Base-by-base conservation (phyloP, 2,113 vertebrate genomes). In the Zosterops borbonicus region DNA sequence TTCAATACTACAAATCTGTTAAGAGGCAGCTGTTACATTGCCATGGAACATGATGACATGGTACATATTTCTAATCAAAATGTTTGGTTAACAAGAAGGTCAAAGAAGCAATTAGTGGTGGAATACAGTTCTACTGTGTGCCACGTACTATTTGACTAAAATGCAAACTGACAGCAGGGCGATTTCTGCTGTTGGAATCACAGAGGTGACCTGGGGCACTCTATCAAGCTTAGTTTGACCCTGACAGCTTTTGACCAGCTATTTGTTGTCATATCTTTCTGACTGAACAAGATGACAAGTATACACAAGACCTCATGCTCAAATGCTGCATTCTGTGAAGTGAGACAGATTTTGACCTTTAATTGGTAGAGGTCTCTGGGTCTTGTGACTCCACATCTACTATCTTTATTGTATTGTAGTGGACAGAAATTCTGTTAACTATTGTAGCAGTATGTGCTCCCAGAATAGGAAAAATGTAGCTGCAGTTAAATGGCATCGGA, bases 201-300 rank as follows among this genome's bases (percentile, higher is more conserved):
- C 91, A 86, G 70, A 94, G 82, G 79, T 94, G 91, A 97, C 95
- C 95, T 74, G 49, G 91, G 92, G 94, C 87, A 94, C 69, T 96
- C 91, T 92, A 92, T 95, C 95, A 94, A 83, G 90, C 92, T 96
- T 88, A 78, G 90, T 69, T 80, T 97, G 96, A 97, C 96, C 96
- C 97, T 95, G 90, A 92, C 87, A 94, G 89, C 92, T 95, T 94
- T 95, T 92, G 94, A 95, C 89, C 92, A 95, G 93, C 90, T 97
- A 97, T 96, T 97, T 96, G 90, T 96, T 97, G 93, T 96, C 96
- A 96, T 96, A 95, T 97, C 95, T 97, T 93, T 82, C 86, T 93
- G 85, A 89, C 74, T 95, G 97, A 97, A 93, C 89, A 96, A 93
- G 89, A 94, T 97, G 95, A 96, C 93, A 97, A 97, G 96, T 96